Evolutionary conservation across 1,140 invertebrate species (phyloP).

Genomic region (Drosophila bifasciata): DNA sequence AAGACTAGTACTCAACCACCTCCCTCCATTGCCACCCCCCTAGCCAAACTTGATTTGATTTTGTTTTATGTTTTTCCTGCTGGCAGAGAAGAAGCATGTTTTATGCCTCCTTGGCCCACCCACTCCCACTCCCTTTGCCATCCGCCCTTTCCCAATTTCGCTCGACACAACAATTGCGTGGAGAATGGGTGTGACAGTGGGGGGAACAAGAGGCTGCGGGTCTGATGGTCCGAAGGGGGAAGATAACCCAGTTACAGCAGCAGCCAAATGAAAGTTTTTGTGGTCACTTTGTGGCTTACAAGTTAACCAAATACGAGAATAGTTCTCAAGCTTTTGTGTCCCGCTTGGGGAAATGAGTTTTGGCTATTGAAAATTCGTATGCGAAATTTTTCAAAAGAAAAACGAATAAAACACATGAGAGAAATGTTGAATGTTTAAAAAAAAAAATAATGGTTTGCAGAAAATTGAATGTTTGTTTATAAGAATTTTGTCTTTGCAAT

Average conservation of each 20-base stretch:
- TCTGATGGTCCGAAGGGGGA: constrained; percentile 19
- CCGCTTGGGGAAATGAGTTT: constrained; percentile 4
- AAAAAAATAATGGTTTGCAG: not conserved
- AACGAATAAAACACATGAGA: too few species aligned
- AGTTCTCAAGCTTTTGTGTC: constrained; percentile 30
- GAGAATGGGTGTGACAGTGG: constrained; percentile 16
- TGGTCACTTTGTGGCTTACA: constrained; percentile 64
- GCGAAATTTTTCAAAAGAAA: not conserved
- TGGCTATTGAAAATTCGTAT: not conserved
- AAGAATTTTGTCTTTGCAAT: too few species aligned
- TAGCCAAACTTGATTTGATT: constrained; percentile 75
- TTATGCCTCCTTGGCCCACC: constrained; percentile 19
- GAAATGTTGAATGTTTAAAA: not conserved
- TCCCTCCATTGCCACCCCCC: constrained; percentile 26
- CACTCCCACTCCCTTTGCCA: constrained; percentile 11
- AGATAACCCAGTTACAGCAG: constrained; percentile 14
- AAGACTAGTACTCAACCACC: constrained; percentile 25
- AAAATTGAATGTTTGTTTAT: too few species aligned
- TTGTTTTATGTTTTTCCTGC: constrained; percentile 78
- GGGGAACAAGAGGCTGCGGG: too few species aligned
- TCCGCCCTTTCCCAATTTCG: constrained; percentile 37
- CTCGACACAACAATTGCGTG: constrained; percentile 56
- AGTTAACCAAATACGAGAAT: constrained; percentile 31
- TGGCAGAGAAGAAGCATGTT: constrained; percentile 46
- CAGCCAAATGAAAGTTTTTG: constrained; percentile 55